Percentiles rank a stretch among this genome's conserved stretches.
These are phyloP conservation scores for Dreissena polymorpha DNA, from an alignment of 1,140 invertebrate genomes.

Conservation along the genomic window DNA sequence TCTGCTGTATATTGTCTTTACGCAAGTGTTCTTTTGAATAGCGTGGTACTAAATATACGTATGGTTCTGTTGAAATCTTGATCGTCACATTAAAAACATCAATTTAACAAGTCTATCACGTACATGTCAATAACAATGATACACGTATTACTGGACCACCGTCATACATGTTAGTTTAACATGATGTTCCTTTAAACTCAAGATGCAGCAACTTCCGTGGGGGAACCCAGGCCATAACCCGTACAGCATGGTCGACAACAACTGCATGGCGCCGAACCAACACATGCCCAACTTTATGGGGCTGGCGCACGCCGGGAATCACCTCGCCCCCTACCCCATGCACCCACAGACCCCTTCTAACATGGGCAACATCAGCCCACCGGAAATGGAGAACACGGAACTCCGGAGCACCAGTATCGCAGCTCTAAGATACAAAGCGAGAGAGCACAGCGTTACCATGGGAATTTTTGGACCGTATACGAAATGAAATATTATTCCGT, in stretches of 20 bases:
- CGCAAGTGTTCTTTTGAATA: too few relatives aligned
- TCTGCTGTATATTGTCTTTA: too few relatives aligned
- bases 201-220: slow-evolving; percentile 63
- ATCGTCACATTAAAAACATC: too few relatives aligned
- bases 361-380: slow-evolving; percentile 30
- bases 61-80: too few relatives aligned
- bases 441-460: slow-evolving; percentile 86
- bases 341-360: slow-evolving; percentile 50
- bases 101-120: too few relatives aligned
- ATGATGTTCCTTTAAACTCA: slow-evolving; percentile 44
- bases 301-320: slow-evolving; percentile 59
- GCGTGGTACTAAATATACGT: too few relatives aligned
- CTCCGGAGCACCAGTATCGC: slow-evolving; percentile 93
- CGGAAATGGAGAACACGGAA: slow-evolving; percentile 82
- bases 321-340: slow-evolving; percentile 43
- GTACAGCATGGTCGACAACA: slow-evolving; percentile 52
- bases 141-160: too few relatives aligned
- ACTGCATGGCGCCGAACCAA: slow-evolving; percentile 63
- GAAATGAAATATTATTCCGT: slow-evolving; percentile 44
- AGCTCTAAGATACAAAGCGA: slow-evolving; percentile 91
- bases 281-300: slow-evolving; percentile 66
- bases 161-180: too few relatives aligned
- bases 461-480: slow-evolving; percentile 67
- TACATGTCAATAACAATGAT: too few relatives aligned
- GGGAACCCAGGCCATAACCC: slow-evolving; percentile 40